Evolutionary conservation across 2,888 invertebrate species (phyloP).

Genomic region (Calephelis perditalis): DNA sequence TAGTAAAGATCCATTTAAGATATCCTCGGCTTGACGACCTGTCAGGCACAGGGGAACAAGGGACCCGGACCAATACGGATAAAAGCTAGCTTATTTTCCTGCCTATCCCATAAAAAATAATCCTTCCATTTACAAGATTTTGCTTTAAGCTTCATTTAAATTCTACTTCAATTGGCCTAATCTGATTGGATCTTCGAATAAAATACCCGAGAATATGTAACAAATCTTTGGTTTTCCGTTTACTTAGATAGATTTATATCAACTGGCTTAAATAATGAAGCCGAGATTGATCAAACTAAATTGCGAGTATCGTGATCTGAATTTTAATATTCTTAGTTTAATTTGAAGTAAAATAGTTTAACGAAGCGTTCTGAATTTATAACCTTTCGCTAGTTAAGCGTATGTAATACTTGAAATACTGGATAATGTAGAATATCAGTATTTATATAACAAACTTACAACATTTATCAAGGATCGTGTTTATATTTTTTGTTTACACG

Average conservation of each 20-base stretch:
- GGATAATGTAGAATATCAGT: no score
- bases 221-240: conserved; percentile 15
- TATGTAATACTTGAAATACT: neutral
- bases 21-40: no score
- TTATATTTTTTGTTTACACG: no score
- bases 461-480: no score
- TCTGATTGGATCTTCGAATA: conserved; percentile 9
- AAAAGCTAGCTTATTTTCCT: no score
- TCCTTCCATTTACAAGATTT: no score
- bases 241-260: conserved; percentile 18
- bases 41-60: no score
- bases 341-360: conserved; percentile 7
- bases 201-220: conserved; percentile 11
- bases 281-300: conserved; percentile 39
- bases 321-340: conserved; percentile 30
- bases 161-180: neutral
- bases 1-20: no score
- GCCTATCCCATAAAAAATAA: no score
- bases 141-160: neutral
- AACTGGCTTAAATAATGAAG: conserved; percentile 28
- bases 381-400: conserved; percentile 1
- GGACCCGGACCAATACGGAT: no score
- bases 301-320: conserved; percentile 38
- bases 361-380: conserved; percentile 8
- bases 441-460: no score